These are phyloP conservation scores for Orthosia incerta DNA, from an alignment of 2,888 invertebrate species.

Conservation along the genomic window DNA sequence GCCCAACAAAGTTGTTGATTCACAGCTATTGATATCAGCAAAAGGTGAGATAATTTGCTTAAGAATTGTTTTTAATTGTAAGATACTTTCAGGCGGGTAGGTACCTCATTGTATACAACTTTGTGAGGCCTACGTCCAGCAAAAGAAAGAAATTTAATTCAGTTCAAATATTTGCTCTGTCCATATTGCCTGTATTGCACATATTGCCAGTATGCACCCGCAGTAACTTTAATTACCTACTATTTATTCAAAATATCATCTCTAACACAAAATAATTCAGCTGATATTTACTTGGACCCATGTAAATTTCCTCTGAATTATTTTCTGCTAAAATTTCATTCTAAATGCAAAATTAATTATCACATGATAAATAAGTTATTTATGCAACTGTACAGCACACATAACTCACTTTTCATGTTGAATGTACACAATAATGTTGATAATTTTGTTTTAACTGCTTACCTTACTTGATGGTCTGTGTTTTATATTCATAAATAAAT, in stretches of 20 bases:
- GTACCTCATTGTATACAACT: neutral
- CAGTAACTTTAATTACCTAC: neutral
- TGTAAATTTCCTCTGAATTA: neutral
- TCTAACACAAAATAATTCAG: too few species aligned
- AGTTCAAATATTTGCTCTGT: neutral
- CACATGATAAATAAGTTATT: too few species aligned
- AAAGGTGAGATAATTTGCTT: conserved; percentile 86
- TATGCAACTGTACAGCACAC: too few species aligned
- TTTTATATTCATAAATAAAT: conserved; percentile 1
- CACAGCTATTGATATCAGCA: conserved; percentile 94
- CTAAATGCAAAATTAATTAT: too few species aligned
- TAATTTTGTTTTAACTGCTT: neutral
- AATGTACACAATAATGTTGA: conserved; percentile 1
- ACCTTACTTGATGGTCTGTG: neutral
- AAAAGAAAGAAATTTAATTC: neutral
- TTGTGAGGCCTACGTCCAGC: neutral
- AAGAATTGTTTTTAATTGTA: neutral
- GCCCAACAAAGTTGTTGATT: conserved; percentile 97
- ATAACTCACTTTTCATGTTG: neutral
- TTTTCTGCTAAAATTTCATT: neutral
- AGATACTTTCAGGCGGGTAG: neutral
- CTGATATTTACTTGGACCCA: too few species aligned
- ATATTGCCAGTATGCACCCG: conserved; percentile 6
- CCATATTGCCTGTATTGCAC: neutral
- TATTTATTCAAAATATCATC: neutral